Evolutionary conservation across 2,888 invertebrate species (phyloP), one percentile per base, ranked within the genome.

Genomic region (Cenopis cana): DNA sequence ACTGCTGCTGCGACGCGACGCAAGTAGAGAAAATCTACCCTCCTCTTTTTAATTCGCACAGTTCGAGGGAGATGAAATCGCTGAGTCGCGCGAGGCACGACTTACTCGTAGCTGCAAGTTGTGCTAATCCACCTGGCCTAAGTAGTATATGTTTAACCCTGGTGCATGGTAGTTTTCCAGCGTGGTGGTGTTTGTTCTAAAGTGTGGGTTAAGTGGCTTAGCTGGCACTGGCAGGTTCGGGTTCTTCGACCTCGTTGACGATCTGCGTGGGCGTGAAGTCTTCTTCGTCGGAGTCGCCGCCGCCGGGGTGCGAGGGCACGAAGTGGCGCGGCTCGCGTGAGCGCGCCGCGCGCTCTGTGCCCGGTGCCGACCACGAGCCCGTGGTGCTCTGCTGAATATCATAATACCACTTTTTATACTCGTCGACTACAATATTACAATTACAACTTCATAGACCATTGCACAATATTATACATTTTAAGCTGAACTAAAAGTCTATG

Each of bases 221-320:
- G 46, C 8, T 1, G n/a, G 46, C 46, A 36, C 8, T 1, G n/a
- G 46, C 46, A 36, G 38, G 46, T 11, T 62, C 50, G 24, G 83
- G 75, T 0, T 88, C 88, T 0, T 85, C 88, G 6, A 95, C 78
- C 77, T 95, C 95, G 80, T 95, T 95, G 69, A 94, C 88, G 72
- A 95, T 95, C 18, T 89, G 84, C 0, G 91, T 89, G 76, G 91
- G 90, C 55, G 85, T 83, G 84, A 93, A 92, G 66, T 84, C 86
- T 0, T 95, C 94, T 75, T 95, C 95, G 79, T 96, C 95, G 79
- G 95, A 95, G 79, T 95, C 1, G 94, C 94, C 73, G 95, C 94
- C 95, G 54, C 96, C 96, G 56, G 96, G 96, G 90, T 96, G 96
- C 55, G 94, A 92, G 0, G 95, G 94, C 66, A 95, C 94, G 78